Percentiles rank a stretch among this genome's conserved stretches.
These are phyloP conservation scores for Philereme vetulata DNA, from an alignment of 2,888 invertebrate genomes.

Conservation along the genomic window DNA sequence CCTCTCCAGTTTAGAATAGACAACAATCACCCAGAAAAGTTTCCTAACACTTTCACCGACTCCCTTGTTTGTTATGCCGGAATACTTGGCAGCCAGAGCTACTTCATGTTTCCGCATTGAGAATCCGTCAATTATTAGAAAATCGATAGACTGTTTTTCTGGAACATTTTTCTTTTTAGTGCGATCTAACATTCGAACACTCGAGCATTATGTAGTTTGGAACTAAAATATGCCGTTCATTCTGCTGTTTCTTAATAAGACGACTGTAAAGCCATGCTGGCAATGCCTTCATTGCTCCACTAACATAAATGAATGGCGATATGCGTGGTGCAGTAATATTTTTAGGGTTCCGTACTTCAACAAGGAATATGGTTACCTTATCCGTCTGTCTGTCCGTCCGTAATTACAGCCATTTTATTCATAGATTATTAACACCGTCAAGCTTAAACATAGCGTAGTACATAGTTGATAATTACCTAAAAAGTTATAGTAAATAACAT, in stretches of 20 bases:
- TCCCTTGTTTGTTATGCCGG: slow-evolving; percentile 26
- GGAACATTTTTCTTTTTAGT: neutral
- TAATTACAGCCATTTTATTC: too few relatives aligned
- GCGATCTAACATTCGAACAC: neutral
- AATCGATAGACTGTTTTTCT: slow-evolving; percentile 8
- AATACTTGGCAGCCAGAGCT: slow-evolving; percentile 18
- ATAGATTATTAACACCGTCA: too few relatives aligned
- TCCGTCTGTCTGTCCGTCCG: too few relatives aligned
- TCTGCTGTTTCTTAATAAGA: neutral
- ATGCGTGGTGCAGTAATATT: too few relatives aligned
- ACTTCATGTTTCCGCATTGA: slow-evolving; percentile 10
- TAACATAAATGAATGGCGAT: too few relatives aligned
- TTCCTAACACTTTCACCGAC: slow-evolving; percentile 52
- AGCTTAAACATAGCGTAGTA: too few relatives aligned
- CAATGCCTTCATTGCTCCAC: too few relatives aligned
- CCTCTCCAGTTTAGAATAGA: slow-evolving; percentile 55
- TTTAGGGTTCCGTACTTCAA: too few relatives aligned
- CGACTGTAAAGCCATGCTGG: too few relatives aligned
- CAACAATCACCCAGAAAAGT: slow-evolving; percentile 61
- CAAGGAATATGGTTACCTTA: too few relatives aligned
- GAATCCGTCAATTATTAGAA: slow-evolving; percentile 10
- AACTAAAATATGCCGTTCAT: neutral
- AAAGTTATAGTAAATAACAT: too few relatives aligned
- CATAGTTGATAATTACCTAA: too few relatives aligned
- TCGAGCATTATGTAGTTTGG: neutral